Conservation (phyloP, 2,888 invertebrate species). For the Automeris io region DNA sequence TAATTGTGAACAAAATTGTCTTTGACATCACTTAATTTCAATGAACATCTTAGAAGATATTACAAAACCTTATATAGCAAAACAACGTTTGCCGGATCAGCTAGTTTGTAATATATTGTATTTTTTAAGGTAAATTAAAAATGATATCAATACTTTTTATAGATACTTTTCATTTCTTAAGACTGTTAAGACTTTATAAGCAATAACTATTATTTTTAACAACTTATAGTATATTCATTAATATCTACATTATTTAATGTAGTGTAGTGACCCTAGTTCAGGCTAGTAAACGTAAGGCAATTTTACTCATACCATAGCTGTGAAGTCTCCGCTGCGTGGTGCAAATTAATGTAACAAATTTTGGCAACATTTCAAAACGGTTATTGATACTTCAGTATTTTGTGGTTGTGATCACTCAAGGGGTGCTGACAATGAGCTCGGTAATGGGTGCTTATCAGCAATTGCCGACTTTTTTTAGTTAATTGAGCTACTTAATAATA, state of each 20-base stretch:
- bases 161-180: no score
- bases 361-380: slow-evolving; percentile 10
- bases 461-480: not conserved
- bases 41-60: no score
- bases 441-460: not conserved
- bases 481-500: not conserved
- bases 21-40: no score
- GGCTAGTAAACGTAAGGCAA: not conserved
- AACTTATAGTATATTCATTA: no score
- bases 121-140: no score
- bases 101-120: no score
- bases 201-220: no score
- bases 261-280: not conserved
- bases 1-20: no score
- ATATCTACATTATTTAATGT: not conserved
- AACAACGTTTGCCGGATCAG: no score
- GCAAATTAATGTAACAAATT: slow-evolving; percentile 10
- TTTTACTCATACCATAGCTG: slow-evolving; percentile 2
- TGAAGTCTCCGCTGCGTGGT: not conserved
- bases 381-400: slow-evolving; percentile 8
- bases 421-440: not conserved
- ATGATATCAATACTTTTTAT: no score
- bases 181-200: slow-evolving; percentile 1
- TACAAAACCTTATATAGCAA: no score
- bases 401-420: slow-evolving; percentile 7